Base-by-base conservation (phyloP, 2,797 vertebrate genomes). In the Sebastes iracundus region DNA sequence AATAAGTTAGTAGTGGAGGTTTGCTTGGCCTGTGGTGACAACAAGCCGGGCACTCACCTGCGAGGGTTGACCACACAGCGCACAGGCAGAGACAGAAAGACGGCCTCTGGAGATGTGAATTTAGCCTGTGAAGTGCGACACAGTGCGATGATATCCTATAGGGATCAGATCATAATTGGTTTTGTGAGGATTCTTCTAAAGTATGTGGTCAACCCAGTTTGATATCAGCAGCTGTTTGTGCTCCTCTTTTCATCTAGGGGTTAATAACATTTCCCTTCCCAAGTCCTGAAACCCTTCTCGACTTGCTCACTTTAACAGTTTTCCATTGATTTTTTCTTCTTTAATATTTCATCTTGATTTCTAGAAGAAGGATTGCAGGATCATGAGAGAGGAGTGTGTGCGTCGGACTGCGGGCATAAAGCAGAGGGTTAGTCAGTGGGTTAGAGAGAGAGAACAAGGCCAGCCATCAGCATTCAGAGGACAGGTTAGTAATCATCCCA, bases 401-500 rank as follows among this genome's bases (percentile, higher is more conserved):
- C 77, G 64, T 85, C 64, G 63, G 77, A 89, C 72, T 81, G 80
- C 46, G 64, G 85, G 72, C 79, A 75, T 72, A 84, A 90, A 93
- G 92, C 93, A 92, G 86, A 88, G 85, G 83, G 91, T 93, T 93
- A 94, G 93, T 94, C 76, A 84, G 83, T 79, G 85, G 79, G 86
- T 93, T 93, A 93, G 90, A 87, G 33, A 27, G 27, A 28, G n/a
- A 82, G 77, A 75, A 80, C 80, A 88, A 84, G 83, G 75, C 82
- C 91, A 94, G 93, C 92, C 90, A 85, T 80, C 76, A 91, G 86
- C 93, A 93, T 90, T 91, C 90, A 90, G 80, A 86, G 69, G 38
- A 90, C 67, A 88, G 81, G 92, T 95, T 95, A 96, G 94, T 95
- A 91, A 65, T 88, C 85, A 82, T 81, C 76, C 62, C 33, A 85